Evolutionary conservation across 2,797 vertebrate genomes (phyloP).

Genomic region (Chrysolophus pictus): DNA sequence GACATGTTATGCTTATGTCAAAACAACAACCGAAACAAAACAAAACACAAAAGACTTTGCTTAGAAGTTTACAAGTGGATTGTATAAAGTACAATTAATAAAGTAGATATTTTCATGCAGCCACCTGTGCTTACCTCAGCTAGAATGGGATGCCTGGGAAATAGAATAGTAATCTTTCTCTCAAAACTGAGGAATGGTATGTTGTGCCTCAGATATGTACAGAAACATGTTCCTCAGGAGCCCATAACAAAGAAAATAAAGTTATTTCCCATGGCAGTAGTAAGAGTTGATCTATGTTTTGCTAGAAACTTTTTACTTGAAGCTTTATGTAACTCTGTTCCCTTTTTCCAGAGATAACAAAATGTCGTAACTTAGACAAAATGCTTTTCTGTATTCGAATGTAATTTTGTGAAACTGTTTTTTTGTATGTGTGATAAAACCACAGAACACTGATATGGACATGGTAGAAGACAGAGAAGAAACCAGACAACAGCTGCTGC

Average conservation of each 20-base stretch:
- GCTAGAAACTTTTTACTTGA: neutral
- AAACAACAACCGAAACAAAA: neutral
- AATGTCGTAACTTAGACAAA: accelerated
- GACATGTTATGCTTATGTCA: neutral
- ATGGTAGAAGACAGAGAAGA: neutral
- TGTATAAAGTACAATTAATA: neutral
- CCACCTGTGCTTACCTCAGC: neutral
- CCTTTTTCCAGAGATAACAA: neutral
- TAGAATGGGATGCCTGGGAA: neutral
- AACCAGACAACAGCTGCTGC: neutral
- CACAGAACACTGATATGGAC: neutral
- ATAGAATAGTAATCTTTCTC: neutral
- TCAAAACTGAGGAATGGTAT: neutral
- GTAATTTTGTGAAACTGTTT: neutral
- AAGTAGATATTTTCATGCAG: neutral
- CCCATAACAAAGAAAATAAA: neutral
- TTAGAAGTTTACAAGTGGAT: neutral
- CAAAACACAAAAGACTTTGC: neutral
- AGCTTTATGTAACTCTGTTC: neutral
- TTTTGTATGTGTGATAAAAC: neutral
- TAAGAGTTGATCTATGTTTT: neutral
- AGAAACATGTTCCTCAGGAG: neutral
- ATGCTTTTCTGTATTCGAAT: neutral
- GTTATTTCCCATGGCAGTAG: neutral
- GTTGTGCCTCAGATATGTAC: neutral